Evolutionary conservation across 2,113 vertebrate species (phyloP), one percentile per base, ranked within the genome.

Genomic region (Morone saxatilis): DNA sequence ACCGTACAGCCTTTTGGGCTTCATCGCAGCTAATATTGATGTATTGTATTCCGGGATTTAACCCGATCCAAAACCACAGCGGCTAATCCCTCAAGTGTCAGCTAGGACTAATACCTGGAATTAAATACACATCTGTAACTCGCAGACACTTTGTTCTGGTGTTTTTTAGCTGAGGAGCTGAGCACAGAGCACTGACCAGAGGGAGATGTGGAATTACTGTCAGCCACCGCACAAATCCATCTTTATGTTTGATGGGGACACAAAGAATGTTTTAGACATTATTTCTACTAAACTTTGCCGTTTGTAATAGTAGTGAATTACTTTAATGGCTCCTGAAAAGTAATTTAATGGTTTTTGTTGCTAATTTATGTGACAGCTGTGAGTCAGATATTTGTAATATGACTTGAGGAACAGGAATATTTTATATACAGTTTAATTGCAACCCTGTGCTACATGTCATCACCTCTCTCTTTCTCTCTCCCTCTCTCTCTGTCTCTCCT

Each of bases 91-190:
- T 83, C 56, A 66, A 78, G 82, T 76, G 69, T 90, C 74, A 20
- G 78, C 65, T 0, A 0, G 13, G 83, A 77, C 86, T 90, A 90
- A 91, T 79, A 90, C 83, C 91, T 91, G 83, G 86, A 91, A 86
- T 83, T 62, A 56, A 57, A 89, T 17, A 1, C 85, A 54, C 76
- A 71, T 85, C 81, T 85, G 65, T 78, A 71, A 87, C 86, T 36
- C 4, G 6, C 71, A 71, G 86, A 51, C 54, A 14, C 68, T 82
- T 78, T 53, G 74, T 71, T 66, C 36, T 51, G 77, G 57, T 12
- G 6, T 47, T 20, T 56, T 31, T 14, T n/a, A 36, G 19, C 63
- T 0, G 11, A 51, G 66, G 43, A 40, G 76, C 51, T 4, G 60
- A 79, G 59, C 43, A 6, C 53, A 13, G 61, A 57, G 65, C 50